Evolutionary conservation across 2,797 vertebrate species (phyloP).

Genomic region (Heliangelus exortis): DNA sequence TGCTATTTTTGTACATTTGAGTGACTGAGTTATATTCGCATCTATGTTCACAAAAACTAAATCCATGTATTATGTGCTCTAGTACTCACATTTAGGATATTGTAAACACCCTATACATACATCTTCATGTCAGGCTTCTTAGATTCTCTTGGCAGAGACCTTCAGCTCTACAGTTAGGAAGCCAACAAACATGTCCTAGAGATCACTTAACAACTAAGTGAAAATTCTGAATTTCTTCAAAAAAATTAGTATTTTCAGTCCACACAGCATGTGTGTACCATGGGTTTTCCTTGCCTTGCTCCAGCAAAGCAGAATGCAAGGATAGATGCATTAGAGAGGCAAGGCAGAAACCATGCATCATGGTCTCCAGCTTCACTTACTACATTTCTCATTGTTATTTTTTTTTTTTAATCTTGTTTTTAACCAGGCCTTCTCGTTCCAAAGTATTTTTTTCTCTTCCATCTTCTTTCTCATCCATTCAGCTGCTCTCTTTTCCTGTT

Average conservation of each 20-base stretch:
- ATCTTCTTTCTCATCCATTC: neutral
- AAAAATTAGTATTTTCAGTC: neutral
- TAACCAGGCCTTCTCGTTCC: neutral
- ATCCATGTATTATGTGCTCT: neutral
- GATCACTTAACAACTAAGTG: neutral
- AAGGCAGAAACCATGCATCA: neutral
- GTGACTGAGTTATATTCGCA: neutral
- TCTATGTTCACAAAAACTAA: neutral
- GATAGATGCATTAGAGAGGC: neutral
- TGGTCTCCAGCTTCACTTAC: neutral
- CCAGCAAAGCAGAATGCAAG: neutral
- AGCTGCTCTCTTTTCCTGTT: neutral
- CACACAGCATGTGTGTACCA: neutral
- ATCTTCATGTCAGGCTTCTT: neutral
- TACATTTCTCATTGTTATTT: neutral
- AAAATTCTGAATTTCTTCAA: neutral
- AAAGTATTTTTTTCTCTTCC: neutral
- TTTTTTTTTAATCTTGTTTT: neutral
- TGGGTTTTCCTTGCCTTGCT: neutral
- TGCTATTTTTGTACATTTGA: neutral
- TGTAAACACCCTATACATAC: neutral
- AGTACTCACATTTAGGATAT: neutral
- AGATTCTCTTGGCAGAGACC: neutral
- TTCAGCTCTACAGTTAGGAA: neutral
- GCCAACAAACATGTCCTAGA: neutral